Conservation (phyloP, 2,113 vertebrate genomes). For the Murina feae region DNA sequence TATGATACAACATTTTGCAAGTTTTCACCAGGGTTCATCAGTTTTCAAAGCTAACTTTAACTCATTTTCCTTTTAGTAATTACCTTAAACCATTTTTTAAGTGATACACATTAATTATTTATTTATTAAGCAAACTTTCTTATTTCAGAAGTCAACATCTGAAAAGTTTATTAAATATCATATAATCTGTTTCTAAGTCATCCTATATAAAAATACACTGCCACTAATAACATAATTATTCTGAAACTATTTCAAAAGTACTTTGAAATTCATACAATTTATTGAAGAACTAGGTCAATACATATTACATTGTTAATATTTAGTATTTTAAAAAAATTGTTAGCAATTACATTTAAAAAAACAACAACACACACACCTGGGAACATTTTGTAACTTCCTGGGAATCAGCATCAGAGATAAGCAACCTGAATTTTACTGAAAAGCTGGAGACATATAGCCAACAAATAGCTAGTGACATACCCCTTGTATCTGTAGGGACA, state of each 20-base stretch:
- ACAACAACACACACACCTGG: neutral
- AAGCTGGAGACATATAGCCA: conserved; percentile 60
- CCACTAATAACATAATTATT: neutral
- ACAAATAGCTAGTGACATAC: conserved; percentile 86
- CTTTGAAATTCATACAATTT: conserved; percentile 35
- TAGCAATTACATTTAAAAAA: conserved; percentile 34
- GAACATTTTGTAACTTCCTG: conserved; percentile 34
- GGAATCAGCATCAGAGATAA: conserved; percentile 36
- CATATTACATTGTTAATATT: conserved; percentile 73
- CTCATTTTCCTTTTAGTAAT: neutral
- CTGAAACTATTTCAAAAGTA: conserved; percentile 38
- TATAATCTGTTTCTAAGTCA: neutral
- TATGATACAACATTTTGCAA: neutral
- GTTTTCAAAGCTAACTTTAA: conserved; percentile 36
- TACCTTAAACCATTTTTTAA: neutral
- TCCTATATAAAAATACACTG: neutral
- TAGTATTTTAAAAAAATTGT: conserved; percentile 74
- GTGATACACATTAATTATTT: neutral
- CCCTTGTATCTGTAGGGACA: conserved; percentile 91
- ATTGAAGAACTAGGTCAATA: conserved; percentile 33
- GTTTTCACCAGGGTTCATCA: neutral
- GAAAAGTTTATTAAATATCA: neutral
- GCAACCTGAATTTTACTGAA: conserved; percentile 45
- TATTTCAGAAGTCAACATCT: conserved; percentile 5
- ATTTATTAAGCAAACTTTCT: neutral